phyloP scores from a whole-genome alignment of 2,888 invertebrate genomes.

The Pristionchus arcanus region DNA sequence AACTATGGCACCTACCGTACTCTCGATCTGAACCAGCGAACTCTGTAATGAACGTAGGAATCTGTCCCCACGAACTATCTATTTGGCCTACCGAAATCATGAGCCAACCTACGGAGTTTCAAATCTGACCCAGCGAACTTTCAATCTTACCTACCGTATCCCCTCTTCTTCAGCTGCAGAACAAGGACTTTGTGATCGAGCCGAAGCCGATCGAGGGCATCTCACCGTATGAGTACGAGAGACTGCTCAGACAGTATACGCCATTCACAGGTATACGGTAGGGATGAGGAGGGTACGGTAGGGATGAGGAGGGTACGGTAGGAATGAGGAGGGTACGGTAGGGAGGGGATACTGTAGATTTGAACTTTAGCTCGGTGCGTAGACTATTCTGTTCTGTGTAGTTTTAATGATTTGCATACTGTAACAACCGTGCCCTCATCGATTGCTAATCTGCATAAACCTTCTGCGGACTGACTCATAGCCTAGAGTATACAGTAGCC shows the following conservation, averaged over 20 bases:
- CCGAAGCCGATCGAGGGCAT: slow-evolving; percentile 14
- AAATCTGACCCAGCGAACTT: neutral
- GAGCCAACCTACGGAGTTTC: neutral
- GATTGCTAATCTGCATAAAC: too few species aligned
- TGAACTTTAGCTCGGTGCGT: neutral
- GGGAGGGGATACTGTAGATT: neutral
- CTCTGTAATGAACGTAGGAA: too few species aligned
- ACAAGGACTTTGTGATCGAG: slow-evolving; percentile 17
- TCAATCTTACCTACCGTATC: neutral
- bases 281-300: neutral
- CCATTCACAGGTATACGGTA: slow-evolving; percentile 52
- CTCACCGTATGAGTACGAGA: neutral
- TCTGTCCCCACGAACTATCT: too few species aligned
- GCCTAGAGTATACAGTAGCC: too few species aligned
- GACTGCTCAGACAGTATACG: slow-evolving; percentile 13
- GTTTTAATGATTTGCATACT: too few species aligned
- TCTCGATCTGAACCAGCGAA: too few species aligned
- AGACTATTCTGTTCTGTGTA: too few species aligned
- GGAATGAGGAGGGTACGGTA: neutral
- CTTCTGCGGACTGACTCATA: too few species aligned
- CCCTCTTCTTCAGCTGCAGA: neutral
- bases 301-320: neutral
- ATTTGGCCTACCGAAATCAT: neutral
- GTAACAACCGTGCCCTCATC: too few species aligned
- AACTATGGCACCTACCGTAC: too few species aligned